Percentiles rank a stretch among this genome's conserved stretches.
Conservation (phyloP, 2,113 vertebrate genomes). For the Dromaius novaehollandiae region DNA sequence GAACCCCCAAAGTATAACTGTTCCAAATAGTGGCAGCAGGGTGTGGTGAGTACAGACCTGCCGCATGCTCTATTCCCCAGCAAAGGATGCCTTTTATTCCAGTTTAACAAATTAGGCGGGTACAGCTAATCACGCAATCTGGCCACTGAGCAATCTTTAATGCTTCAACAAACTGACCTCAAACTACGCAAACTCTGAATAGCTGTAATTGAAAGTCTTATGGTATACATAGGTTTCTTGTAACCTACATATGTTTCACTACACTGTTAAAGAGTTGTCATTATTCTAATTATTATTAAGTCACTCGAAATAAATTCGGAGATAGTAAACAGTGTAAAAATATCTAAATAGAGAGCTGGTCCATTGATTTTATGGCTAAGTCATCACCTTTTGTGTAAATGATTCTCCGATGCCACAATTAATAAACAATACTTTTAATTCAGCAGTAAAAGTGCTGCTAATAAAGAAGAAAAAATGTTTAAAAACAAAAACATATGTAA, state of each 20-base stretch:
- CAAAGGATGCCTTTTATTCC: conserved; percentile 34
- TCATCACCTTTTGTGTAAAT: background rate
- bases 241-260: background rate
- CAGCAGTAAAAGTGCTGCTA: background rate
- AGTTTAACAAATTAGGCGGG: background rate
- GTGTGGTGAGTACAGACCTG: background rate
- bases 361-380: conserved; percentile 31
- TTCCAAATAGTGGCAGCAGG: background rate
- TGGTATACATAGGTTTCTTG: background rate
- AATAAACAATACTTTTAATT: conserved; percentile 9
- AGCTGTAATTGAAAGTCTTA: background rate
- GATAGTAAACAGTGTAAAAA: conserved; percentile 38
- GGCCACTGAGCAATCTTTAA: conserved; percentile 17
- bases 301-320: conserved; percentile 5
- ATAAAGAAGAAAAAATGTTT: conserved; percentile 18
- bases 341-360: conserved; percentile 17
- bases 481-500: background rate
- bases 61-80: background rate
- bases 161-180: conserved; percentile 17
- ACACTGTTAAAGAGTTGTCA: background rate
- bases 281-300: conserved; percentile 60
- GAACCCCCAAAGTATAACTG: background rate
- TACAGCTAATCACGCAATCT: conserved; percentile 25
- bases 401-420: background rate
- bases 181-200: background rate